Percentiles rank a stretch among this genome's conserved stretches.
Conservation (phyloP, 1,140 invertebrate species). For the Drosophila suzukii region DNA sequence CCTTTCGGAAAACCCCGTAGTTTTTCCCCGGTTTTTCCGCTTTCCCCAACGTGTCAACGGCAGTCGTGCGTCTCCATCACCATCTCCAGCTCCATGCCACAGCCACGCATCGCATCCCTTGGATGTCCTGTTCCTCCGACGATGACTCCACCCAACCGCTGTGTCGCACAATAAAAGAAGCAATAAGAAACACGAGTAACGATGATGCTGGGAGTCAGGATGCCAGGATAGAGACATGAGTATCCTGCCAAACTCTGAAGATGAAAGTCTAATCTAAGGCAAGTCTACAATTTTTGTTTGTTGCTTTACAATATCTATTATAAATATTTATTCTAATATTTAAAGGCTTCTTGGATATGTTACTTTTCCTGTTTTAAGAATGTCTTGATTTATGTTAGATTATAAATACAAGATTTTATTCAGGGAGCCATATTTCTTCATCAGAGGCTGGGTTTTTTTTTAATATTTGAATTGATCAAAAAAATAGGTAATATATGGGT, state of each 20-base stretch:
- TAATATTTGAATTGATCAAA: no score
- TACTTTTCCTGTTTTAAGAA: neutral
- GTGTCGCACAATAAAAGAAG: slow-evolving; percentile 50
- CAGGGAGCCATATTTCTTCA: no score
- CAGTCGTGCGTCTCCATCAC: slow-evolving; percentile 69
- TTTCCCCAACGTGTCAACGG: slow-evolving; percentile 61
- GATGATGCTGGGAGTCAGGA: neutral
- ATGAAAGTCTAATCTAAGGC: no score
- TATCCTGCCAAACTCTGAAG: neutral
- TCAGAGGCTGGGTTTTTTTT: no score
- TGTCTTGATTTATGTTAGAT: no score
- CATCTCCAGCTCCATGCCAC: slow-evolving; percentile 41
- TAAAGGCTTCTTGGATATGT: neutral
- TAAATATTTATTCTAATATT: neutral
- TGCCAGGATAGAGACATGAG: neutral
- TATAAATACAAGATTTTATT: no score
- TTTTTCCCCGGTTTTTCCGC: slow-evolving; percentile 14
- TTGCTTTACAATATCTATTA: neutral
- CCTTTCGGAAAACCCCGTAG: slow-evolving; percentile 37
- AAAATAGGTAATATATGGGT: no score
- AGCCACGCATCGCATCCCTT: slow-evolving; percentile 41
- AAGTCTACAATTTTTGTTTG: neutral
- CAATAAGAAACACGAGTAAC: slow-evolving; percentile 46
- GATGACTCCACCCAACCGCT: slow-evolving; percentile 41
- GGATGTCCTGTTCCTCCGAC: slow-evolving; percentile 19